A percentile compares a stretch with the other conserved stretches of the same genome.
These are phyloP conservation scores for Nycteola revayana DNA, from an alignment of 2,888 invertebrate genomes.

Conservation along the genomic window DNA sequence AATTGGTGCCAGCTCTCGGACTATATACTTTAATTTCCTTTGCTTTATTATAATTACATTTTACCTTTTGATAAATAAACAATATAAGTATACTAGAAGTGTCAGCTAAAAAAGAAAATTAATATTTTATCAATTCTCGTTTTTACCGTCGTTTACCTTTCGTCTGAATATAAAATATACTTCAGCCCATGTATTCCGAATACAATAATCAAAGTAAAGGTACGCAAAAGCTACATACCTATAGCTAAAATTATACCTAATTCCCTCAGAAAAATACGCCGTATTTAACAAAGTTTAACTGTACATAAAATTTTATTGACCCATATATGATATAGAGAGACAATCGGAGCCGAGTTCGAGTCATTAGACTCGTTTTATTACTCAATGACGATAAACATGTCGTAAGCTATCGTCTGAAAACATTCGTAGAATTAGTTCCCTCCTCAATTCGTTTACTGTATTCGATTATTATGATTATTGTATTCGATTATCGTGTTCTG, in stretches of 20 bases:
- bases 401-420: constrained; percentile 79
- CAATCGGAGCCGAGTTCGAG: constrained; percentile 70
- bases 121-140: too few relatives aligned
- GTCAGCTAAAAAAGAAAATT: too few relatives aligned
- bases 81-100: too few relatives aligned
- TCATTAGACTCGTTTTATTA: constrained; percentile 79
- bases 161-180: constrained; percentile 5
- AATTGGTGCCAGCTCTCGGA: too few relatives aligned
- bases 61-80: too few relatives aligned
- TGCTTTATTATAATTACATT: too few relatives aligned
- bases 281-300: constrained; percentile 78
- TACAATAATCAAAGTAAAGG: constrained; percentile 8
- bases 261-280: constrained; percentile 42
- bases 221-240: constrained; percentile 19
- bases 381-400: constrained; percentile 78
- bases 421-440: constrained; percentile 74
- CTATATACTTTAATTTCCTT: too few relatives aligned
- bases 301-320: constrained; percentile 80
- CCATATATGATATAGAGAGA: constrained; percentile 80
- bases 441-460: constrained; percentile 53
- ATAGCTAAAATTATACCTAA: constrained; percentile 38
- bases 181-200: too few relatives aligned
- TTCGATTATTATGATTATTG: constrained; percentile 70
- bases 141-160: too few relatives aligned
- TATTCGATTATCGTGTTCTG: constrained; percentile 52